Evolutionary conservation across 1,140 invertebrate genomes (phyloP).

Genomic region (Cotesia typhae): DNA sequence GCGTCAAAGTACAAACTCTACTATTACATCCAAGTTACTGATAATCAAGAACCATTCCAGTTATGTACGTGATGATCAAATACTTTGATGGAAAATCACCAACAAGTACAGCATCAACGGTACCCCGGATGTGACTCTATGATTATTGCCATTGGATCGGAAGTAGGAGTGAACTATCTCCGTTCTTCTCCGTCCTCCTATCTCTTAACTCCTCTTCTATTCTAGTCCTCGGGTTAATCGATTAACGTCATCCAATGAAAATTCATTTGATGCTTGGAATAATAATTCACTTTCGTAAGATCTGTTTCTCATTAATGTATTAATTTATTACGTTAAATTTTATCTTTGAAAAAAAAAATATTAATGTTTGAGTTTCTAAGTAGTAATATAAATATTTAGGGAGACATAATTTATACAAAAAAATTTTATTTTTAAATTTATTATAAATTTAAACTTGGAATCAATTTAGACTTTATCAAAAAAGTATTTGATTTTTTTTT

Average conservation of each 20-base stretch:
- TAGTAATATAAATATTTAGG: too few species aligned
- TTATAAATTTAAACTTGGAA: too few species aligned
- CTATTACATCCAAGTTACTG: constrained; percentile 20
- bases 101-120: not conserved
- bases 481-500: too few species aligned
- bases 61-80: constrained; percentile 13
- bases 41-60: constrained; percentile 25
- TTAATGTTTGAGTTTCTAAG: too few species aligned
- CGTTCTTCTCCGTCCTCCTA: not conserved
- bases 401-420: too few species aligned
- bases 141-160: not conserved
- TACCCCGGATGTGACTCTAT: not conserved
- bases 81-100: constrained; percentile 21
- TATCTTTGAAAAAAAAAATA: too few species aligned
- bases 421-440: too few species aligned
- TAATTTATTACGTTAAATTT: too few species aligned
- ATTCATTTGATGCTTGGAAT: not conserved
- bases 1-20: not conserved
- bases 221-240: not conserved
- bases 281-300: not conserved
- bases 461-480: too few species aligned
- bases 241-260: too few species aligned
- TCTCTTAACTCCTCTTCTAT: not conserved
- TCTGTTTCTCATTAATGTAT: not conserved
- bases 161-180: not conserved